phyloP scores from a whole-genome alignment of 2,888 invertebrate species.

The Drosophila atripex region DNA sequence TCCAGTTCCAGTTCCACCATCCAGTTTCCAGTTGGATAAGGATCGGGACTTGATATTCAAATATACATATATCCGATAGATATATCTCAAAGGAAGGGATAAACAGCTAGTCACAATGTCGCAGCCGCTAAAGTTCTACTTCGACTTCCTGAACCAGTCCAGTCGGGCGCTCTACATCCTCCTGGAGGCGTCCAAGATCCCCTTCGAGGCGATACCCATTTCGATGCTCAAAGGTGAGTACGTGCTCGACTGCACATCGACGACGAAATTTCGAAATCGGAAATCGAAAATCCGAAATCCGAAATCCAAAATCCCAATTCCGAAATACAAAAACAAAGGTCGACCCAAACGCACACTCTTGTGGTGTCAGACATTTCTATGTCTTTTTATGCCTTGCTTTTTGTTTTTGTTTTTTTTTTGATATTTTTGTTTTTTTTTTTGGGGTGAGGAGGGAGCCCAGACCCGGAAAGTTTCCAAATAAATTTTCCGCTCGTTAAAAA shows the following conservation, averaged over 20 bases:
- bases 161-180: slow-evolving; percentile 90
- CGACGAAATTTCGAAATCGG: neutral
- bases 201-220: slow-evolving; percentile 87
- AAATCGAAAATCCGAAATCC: slow-evolving; percentile 1
- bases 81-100: neutral
- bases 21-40: slow-evolving; percentile 10
- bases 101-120: slow-evolving; percentile 66
- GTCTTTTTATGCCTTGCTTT: slow-evolving; percentile 44
- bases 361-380: slow-evolving; percentile 37
- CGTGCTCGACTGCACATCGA: slow-evolving; percentile 46
- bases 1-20: neutral
- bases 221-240: slow-evolving; percentile 87
- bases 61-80: neutral
- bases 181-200: slow-evolving; percentile 87
- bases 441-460: slow-evolving; percentile 22
- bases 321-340: slow-evolving; percentile 50
- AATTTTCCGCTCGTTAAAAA: slow-evolving; percentile 68
- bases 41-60: neutral
- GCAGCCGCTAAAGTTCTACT: slow-evolving; percentile 87
- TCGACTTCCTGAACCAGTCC: slow-evolving; percentile 90
- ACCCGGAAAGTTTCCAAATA: slow-evolving; percentile 32
- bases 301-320: slow-evolving; percentile 5
- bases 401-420: slow-evolving; percentile 13
- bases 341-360: slow-evolving; percentile 19
- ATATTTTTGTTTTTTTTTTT: neutral